A percentile compares a stretch with the other conserved stretches of the same genome.
phyloP scores from a whole-genome alignment of 2,113 vertebrate species.

The Neomonachus schauinslandi region DNA sequence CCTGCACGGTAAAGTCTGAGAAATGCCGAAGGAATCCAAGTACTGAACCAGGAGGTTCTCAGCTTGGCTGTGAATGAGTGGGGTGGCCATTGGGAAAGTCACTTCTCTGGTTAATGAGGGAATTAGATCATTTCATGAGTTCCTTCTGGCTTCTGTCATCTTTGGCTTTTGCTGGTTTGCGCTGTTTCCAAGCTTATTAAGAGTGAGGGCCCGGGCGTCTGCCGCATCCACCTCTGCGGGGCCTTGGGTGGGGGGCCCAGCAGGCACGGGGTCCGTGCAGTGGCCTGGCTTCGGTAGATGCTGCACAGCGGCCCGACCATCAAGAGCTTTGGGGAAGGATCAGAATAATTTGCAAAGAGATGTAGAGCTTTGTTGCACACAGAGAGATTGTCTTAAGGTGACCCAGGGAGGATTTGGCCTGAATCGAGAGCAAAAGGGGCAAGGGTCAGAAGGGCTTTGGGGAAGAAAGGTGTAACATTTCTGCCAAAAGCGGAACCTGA shows the following conservation, averaged over 20 bases:
- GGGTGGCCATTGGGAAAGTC: background rate
- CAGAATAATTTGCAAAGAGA: background rate
- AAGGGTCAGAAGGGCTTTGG: constrained; percentile 37
- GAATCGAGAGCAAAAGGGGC: background rate
- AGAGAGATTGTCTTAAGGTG: background rate
- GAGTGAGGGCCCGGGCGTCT: background rate
- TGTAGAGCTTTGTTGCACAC: background rate
- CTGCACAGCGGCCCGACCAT: background rate
- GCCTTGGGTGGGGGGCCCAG: background rate
- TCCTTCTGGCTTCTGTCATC: background rate
- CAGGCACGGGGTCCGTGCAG: background rate
- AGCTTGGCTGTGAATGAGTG: background rate
- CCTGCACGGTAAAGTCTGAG: fast-evolving
- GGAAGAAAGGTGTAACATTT: constrained; percentile 45
- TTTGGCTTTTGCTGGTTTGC: background rate
- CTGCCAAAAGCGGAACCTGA: constrained; percentile 31
- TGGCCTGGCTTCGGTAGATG: background rate
- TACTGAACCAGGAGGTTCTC: background rate
- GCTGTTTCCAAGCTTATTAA: background rate
- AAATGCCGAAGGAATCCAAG: background rate
- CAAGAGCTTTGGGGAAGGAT: background rate
- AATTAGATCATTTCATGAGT: background rate
- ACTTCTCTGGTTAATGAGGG: background rate
- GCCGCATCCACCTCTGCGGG: background rate
- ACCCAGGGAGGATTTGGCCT: background rate